Base-by-base conservation (phyloP, 2,797 vertebrate genomes). In the Toxotes lorentzi region DNA sequence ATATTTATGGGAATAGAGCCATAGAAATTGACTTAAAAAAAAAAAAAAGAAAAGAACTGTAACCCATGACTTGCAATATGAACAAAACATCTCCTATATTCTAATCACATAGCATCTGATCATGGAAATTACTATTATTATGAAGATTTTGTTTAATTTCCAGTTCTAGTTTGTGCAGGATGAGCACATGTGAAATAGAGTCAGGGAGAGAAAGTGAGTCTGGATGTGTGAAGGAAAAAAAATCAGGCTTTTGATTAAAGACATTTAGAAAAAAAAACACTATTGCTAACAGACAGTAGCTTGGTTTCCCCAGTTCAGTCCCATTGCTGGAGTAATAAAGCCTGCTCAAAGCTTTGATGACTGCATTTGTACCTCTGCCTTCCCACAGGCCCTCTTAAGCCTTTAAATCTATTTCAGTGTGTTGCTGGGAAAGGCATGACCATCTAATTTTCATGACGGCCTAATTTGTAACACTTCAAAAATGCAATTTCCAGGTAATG, bases 1-100 rank as follows among this genome's bases (percentile, higher is more conserved):
- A 53, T 38, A 70, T 47, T 78, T 58, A 88, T 61, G 71, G 90
- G 68, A 92, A 69, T 65, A 84, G 84, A 94, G 91, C 92, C 91
- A 93, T 92, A 92, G 38, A 82, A 43, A 75, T 62, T 73, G 53
- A 86, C 62, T 84, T 61, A 7, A 61, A 48, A 77, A 73, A 41
- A 43, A 60, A 50, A 60, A 59, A 5, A 2, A 38, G 10, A n/a
- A 53, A 1, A 51, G 11, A 23, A 77, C 57, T 40, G n/a, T 53
- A 71, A 80, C 70, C 35, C 23, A n/a, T 70, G 30, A 78, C 79
- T 67, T 74, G 72, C 73, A 81, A 69, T 78, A 79, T 74, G 68
- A 70, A 32, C 40, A 43, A 70, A 76, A 64, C 41, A 73, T 68
- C 68, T 78, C 50, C 7, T 79, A 40, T 77, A 75, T 59, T 78